Conservation (phyloP, 2,888 invertebrate genomes). For the Orchesellides sinensis region DNA sequence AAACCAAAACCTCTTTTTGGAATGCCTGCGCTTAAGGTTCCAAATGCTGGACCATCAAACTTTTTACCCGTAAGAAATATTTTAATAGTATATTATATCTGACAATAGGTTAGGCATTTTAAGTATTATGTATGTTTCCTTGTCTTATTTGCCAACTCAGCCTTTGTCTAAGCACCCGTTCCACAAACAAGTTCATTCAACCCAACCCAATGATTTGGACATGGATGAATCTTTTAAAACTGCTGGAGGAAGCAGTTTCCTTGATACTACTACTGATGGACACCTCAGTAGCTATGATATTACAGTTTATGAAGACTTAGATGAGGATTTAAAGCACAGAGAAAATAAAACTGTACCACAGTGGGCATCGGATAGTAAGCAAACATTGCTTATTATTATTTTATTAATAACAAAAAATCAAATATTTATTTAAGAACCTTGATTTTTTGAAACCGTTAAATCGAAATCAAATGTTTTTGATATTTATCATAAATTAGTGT, state of each 20-base stretch:
- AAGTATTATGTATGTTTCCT: too few species aligned
- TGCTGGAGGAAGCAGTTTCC: constrained; percentile 46
- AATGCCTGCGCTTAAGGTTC: neutral
- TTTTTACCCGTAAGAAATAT: constrained; percentile 9
- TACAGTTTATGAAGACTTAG: constrained; percentile 69
- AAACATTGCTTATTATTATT: neutral
- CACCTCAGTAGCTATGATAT: constrained; percentile 69
- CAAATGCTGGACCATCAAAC: neutral
- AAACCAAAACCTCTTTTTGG: constrained; percentile 39
- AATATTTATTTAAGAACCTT: constrained; percentile 1
- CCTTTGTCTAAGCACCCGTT: constrained; percentile 21
- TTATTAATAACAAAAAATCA: neutral
- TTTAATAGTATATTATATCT: constrained; percentile 9
- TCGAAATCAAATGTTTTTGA: too few species aligned
- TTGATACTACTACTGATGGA: constrained; percentile 60
- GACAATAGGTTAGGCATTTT: neutral
- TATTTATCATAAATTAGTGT: too few species aligned
- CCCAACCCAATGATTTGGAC: neutral
- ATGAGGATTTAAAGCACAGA: constrained; percentile 70
- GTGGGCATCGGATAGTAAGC: constrained; percentile 71
- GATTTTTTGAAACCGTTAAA: too few species aligned
- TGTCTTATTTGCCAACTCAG: too few species aligned
- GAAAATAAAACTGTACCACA: constrained; percentile 69
- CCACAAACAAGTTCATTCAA: constrained; percentile 8
- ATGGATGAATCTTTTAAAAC: constrained; percentile 52